Conservation (phyloP, 2,888 invertebrate genomes). For the Deilephila elpenor region DNA sequence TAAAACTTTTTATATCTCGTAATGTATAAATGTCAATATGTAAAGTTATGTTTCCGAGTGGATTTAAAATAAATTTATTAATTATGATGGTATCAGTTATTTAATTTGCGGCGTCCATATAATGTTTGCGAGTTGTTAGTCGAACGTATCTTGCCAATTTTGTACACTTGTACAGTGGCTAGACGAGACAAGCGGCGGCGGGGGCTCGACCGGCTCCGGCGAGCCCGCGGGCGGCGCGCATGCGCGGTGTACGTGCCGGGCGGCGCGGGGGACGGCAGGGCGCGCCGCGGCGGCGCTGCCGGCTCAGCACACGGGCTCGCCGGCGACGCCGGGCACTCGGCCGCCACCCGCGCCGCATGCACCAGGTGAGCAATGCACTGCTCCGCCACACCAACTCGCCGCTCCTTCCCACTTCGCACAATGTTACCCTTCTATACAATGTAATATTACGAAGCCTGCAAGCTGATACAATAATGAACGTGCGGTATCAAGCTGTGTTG, state of each 20-base stretch:
- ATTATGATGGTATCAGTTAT: too few species aligned
- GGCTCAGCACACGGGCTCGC: neutral
- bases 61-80: too few species aligned
- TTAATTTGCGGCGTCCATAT: too few species aligned
- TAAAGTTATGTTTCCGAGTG: too few species aligned
- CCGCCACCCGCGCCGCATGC: neutral
- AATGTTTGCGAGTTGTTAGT: too few species aligned
- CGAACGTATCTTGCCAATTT: neutral
- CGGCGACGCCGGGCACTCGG: slow-evolving; percentile 10
- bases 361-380: neutral
- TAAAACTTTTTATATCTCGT: too few species aligned
- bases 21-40: too few species aligned
- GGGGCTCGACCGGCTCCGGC: neutral
- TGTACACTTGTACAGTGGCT: neutral
- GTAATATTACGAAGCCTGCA: too few species aligned
- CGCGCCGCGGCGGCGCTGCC: slow-evolving; percentile 32
- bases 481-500: too few species aligned
- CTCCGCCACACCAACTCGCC: neutral
- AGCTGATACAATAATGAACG: too few species aligned
- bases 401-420: too few species aligned
- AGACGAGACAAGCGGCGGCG: neutral
- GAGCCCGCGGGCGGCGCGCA: neutral
- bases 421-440: too few species aligned
- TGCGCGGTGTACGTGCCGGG: slow-evolving; percentile 25
- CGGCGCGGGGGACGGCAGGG: slow-evolving; percentile 32